Percentiles rank a stretch among this genome's conserved stretches.
phyloP scores from a whole-genome alignment of 2,888 invertebrate species.

The Melitaea athalia region DNA sequence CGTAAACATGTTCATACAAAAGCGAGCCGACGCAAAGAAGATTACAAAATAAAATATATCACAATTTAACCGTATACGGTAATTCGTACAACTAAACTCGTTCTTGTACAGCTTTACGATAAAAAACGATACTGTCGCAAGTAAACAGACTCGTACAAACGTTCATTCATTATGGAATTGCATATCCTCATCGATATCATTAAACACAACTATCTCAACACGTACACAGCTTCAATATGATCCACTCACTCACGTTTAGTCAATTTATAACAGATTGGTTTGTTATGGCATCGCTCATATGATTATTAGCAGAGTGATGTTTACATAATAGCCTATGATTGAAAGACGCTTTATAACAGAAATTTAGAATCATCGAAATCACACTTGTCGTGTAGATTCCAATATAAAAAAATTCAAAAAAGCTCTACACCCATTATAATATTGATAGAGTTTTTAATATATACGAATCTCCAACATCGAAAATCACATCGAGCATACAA shows the following conservation, averaged over 20 bases:
- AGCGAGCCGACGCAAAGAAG: conserved; percentile 1
- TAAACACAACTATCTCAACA: not conserved
- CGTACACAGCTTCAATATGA: not conserved
- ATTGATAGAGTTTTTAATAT: too few species aligned
- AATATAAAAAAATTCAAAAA: too few species aligned
- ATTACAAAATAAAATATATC: conserved; percentile 17
- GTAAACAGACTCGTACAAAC: conserved; percentile 1
- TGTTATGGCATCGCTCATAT: too few species aligned
- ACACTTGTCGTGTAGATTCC: too few species aligned
- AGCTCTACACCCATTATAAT: too few species aligned
- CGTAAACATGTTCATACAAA: conserved; percentile 7
- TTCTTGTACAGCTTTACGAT: not conserved
- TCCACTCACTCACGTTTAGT: not conserved
- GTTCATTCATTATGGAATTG: not conserved
- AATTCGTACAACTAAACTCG: conserved; percentile 1
- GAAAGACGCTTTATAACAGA: too few species aligned
- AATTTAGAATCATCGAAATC: too few species aligned
- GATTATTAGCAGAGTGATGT: too few species aligned
- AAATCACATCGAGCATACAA: too few species aligned
- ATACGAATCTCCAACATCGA: too few species aligned
- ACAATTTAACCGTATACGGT: conserved; percentile 11
- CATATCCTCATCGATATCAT: not conserved
- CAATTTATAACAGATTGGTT: too few species aligned
- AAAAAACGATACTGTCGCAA: not conserved
- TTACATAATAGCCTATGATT: too few species aligned